Base-by-base conservation (phyloP, 2,888 invertebrate genomes). In the Chrysina gloriosa region DNA sequence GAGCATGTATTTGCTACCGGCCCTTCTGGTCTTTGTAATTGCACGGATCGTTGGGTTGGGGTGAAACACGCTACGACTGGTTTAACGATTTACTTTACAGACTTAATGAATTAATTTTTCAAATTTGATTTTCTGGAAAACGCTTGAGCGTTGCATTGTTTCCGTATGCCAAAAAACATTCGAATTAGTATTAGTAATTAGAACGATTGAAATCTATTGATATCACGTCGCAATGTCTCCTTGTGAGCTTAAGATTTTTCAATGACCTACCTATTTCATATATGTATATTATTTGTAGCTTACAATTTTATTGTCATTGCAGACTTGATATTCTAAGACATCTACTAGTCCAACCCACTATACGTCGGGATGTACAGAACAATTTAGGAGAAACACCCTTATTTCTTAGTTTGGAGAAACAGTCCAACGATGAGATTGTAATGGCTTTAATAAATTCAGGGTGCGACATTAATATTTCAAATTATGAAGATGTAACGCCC, bases 311-410 rank as follows among this genome's bases (percentile, higher is more conserved):
- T 54, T n/a, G 4, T 50, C 29, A 6, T 58, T 58, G 23, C 25
- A 58, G 58, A 14, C 11, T 39, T 16, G 58, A 58, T n/a, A 25
- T 23, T 23, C 6, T 58, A 19, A 39, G 25, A 58, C 23, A 39
- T n/a, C 42, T 58, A 16, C 16, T 58, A 5, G 5, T 3, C 3
- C 58, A 58, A 11, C 39, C 39, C 3, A 25, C 23, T 7, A 39
- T 58, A 23, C 36, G 58, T 2, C 11, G 9, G 11, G 42, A 58
- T 58, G 39, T 39, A 14, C 58, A 19, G 3, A 58, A 58, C 14
- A 58, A 58, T 25, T 11, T 25, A 9, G 58, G 58, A 39, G 58
- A 58, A 39, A 58, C 58, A 7, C 39, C 58, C 14, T 25, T 58
- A 23, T 58, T 58, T 39, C 39, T 39, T 58, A 58, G 58, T 14